Base-by-base conservation (phyloP, 2,113 vertebrate species). In the Microtus pennsylvanicus region DNA sequence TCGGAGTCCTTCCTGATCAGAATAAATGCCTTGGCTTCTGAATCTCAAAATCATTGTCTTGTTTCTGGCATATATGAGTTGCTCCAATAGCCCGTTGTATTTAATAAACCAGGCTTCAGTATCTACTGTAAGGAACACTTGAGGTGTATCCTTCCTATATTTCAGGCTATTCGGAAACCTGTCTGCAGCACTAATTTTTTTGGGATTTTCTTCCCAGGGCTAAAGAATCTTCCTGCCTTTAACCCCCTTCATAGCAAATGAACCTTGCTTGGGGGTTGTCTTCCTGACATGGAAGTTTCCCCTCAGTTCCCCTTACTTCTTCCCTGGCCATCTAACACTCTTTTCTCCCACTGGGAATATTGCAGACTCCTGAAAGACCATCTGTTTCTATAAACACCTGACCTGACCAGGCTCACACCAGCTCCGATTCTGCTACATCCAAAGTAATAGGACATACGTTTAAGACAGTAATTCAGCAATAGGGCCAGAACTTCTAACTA, bases 381-480 rank as follows among this genome's bases (percentile, higher is more conserved):
- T 47, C 22, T n/a, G 55, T 28, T 26, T 95, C 67, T 82, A 38
- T 81, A 92, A 33, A 91, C 7, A 0, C 74, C 52, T 82, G 61
- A 76, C 28, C 35, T 86, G 72, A 77, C 50, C 58, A 82, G n/a
- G 45, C 50, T 74, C 11, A n/a, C 1, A 24, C 50, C 3, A 90
- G 69, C 12, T 47, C 38, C 50, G 70, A 58, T 86, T 65, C 52
- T 35, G 85, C 63, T 52, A 80, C 42, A 61, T 77, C 17, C 52
- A 78, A 55, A 77, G 72, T 82, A 75, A 86, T 50, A 17, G 76
- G 81, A 78, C 90, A 87, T 5, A 22, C 30, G 13, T 88, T 72
- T 77, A 95, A 88, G 86, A 61, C 42, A 92, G 88, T 89, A 88
- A 87, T 76, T 96, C 72, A 92, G 88, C 83, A 92, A 90, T 74